A percentile compares a stretch with the other conserved stretches of the same genome.
These are phyloP conservation scores for Spisula subtruncata DNA, from an alignment of 2,888 invertebrate species.

Conservation along the genomic window DNA sequence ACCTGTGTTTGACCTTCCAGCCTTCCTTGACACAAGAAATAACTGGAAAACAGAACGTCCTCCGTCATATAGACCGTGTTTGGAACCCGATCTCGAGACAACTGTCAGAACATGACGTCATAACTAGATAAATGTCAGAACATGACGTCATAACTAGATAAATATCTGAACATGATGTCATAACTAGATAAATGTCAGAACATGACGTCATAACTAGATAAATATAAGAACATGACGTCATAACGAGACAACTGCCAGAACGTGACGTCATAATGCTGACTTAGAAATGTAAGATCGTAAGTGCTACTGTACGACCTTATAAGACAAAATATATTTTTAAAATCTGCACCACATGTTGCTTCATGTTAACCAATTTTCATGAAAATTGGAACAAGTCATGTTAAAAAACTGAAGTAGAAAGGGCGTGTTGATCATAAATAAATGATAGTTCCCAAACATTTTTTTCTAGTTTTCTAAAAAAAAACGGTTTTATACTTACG, in stretches of 20 bases:
- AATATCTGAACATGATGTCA: background rate
- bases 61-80: slow-evolving; percentile 48
- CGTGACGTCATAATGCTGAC: too few species aligned
- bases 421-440: too few species aligned
- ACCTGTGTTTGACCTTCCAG: slow-evolving; percentile 72
- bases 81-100: slow-evolving; percentile 23
- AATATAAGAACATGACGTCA: background rate
- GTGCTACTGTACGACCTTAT: too few species aligned
- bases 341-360: too few species aligned
- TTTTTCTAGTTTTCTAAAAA: too few species aligned
- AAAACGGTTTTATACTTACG: too few species aligned
- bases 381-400: too few species aligned
- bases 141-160: background rate
- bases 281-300: too few species aligned
- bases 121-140: background rate
- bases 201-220: background rate
- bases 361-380: too few species aligned
- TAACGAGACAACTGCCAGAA: background rate
- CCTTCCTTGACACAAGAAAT: slow-evolving; percentile 55
- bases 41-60: slow-evolving; percentile 49
- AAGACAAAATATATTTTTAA: too few species aligned
- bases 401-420: too few species aligned
- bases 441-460: too few species aligned
- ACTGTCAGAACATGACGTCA: background rate
- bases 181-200: background rate